Conservation (phyloP, 2,113 vertebrate genomes). For the Naja naja region DNA sequence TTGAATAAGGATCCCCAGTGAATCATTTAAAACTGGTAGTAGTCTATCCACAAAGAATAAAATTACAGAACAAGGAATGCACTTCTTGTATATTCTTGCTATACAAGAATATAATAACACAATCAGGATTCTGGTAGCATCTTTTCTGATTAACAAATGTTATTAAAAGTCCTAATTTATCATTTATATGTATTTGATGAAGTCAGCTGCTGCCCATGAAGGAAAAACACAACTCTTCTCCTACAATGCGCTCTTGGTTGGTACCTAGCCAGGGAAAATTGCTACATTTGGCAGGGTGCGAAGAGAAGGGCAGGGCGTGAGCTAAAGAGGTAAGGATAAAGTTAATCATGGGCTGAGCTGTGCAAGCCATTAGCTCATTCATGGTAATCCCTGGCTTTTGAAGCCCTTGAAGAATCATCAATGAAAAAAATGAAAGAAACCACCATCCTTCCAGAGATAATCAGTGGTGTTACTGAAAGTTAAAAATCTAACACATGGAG, state of each 20-base stretch:
- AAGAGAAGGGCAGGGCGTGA: neutral
- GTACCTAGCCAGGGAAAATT: neutral
- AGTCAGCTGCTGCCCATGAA: neutral
- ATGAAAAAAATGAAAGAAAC: neutral
- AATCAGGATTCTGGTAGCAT: neutral
- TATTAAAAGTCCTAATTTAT: neutral
- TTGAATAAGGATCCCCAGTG: neutral
- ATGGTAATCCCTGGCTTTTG: neutral
- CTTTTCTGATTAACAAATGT: neutral
- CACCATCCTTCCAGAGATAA: neutral
- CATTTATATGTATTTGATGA: neutral
- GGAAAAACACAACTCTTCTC: neutral
- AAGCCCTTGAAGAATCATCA: neutral
- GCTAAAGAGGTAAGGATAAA: neutral
- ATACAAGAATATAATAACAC: neutral
- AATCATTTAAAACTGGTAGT: neutral
- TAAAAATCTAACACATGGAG: neutral
- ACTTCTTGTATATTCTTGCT: neutral
- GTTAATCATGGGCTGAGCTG: neutral
- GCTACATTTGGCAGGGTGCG: neutral
- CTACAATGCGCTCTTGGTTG: neutral
- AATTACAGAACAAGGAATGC: neutral
- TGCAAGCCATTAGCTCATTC: neutral
- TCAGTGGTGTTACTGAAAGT: neutral
- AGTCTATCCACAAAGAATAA: neutral